These are phyloP conservation scores for Pomatorhinus ruficollis DNA, from an alignment of 2,113 vertebrate genomes.

Conservation along the genomic window DNA sequence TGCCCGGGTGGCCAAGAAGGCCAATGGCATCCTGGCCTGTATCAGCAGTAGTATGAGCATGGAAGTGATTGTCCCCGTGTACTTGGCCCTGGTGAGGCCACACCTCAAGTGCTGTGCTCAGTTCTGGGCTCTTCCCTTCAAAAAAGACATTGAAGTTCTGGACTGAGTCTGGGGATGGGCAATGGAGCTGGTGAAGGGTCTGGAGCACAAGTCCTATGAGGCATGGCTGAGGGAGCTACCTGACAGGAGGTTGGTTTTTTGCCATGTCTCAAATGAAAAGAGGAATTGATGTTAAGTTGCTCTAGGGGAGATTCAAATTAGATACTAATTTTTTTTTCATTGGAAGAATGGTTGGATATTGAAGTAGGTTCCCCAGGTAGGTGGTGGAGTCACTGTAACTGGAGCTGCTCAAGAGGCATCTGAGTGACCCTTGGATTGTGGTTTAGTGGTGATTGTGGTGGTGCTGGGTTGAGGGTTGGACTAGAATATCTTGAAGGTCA, in stretches of 20 bases:
- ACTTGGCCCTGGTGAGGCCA: rapidly evolving
- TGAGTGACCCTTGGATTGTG: background rate
- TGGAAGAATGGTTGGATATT: background rate
- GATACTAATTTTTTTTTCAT: background rate
- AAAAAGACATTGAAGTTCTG: background rate
- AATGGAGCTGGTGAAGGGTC: background rate
- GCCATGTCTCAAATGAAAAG: background rate
- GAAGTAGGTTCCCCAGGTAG: background rate
- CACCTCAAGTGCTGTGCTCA: background rate
- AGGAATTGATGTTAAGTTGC: background rate
- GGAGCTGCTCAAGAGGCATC: background rate
- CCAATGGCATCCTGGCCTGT: background rate
- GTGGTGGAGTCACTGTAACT: background rate
- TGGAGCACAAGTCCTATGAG: background rate
- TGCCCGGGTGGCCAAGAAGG: background rate
- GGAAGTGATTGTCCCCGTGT: rapidly evolving
- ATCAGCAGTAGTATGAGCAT: background rate
- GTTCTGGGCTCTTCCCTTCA: background rate
- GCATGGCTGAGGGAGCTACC: background rate
- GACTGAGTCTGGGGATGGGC: rapidly evolving
- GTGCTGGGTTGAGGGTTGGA: background rate
- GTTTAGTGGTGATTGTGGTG: background rate
- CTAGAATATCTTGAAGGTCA: background rate
- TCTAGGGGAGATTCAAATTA: background rate
- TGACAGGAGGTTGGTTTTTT: background rate